Base-by-base conservation (phyloP, 2,888 invertebrate species). In the Gisinianus flammeolus region DNA sequence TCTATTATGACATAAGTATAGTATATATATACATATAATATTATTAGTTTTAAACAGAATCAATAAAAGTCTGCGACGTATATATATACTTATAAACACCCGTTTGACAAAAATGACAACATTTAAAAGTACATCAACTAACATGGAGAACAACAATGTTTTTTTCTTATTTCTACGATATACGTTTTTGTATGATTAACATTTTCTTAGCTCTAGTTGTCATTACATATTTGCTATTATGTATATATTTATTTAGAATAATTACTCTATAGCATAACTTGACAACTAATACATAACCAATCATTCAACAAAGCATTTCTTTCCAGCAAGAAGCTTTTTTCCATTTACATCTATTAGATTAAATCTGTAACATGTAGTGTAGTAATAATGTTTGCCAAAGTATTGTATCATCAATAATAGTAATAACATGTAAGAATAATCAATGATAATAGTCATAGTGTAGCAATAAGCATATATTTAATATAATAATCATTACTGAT, bases 251-350 rank as follows among this genome's bases (percentile, higher is more conserved):
- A 10, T 44, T 44, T 44, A 10, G 44, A 16, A 44, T 16, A 44
- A 44, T 16, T 10, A 44, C 44, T n/a, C n/a, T 10, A 44, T 44
- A 44, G 44, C 44, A 44, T 6, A 44, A 10, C 16, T 44, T 44
- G 8, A 44, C 16, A 44, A 44, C 44, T 44, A 44, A 44, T 44
- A 10, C 44, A 44, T n/a, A n/a, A n/a, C n/a, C n/a, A n/a, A n/a
- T n/a, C 24, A 62, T 30, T 73, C 73, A 73, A 73, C 62, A 73
- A 73, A 73, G 73, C 73, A 73, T 62, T 73, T 73, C 73, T 73
- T 73, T 73, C 73, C 73, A 73, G 73, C 73, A 73, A 73, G 62
- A 73, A 62, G 73, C 73, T 73, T 73, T 28, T 70, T 35, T 52
- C 26, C 30, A n/a, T 68, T 35, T 44, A 24, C 56, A 67, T 68